Conservation (phyloP, 2,113 vertebrate genomes). For the Malurus elegans region DNA sequence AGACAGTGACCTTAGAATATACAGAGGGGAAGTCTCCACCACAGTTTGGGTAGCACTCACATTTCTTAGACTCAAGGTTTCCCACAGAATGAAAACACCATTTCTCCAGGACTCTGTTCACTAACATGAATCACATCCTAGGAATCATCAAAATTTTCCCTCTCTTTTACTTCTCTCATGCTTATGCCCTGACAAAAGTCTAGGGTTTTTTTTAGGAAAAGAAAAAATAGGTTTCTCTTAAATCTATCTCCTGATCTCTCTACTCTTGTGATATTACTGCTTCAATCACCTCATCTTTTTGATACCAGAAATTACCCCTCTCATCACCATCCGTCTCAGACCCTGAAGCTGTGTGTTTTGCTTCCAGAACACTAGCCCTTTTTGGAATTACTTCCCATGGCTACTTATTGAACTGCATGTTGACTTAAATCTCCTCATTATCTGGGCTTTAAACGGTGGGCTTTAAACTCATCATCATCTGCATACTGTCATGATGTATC, state of each 20-base stretch:
- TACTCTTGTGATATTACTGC: neutral
- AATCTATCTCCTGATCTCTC: neutral
- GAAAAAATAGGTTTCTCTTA: neutral
- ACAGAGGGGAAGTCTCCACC: neutral
- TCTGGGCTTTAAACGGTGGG: neutral
- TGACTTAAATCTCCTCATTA: neutral
- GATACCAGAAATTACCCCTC: neutral
- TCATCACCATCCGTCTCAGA: neutral
- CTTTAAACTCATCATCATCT: too few relatives aligned
- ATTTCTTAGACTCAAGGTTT: neutral
- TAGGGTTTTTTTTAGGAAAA: neutral
- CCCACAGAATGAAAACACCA: neutral
- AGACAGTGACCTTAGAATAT: neutral
- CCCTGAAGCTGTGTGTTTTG: neutral
- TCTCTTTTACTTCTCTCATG: neutral
- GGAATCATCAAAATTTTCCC: neutral
- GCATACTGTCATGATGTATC: neutral
- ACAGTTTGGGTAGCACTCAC: neutral
- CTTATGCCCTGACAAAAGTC: neutral
- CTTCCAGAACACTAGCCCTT: neutral
- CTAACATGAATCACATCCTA: neutral
- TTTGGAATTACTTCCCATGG: neutral
- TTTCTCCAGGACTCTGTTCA: neutral
- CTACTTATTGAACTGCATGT: neutral
- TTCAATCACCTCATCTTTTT: neutral